Percentiles rank a stretch among this genome's conserved stretches.
phyloP scores from a whole-genome alignment of 2,888 invertebrate genomes.

The Patella ulyssiponensis region DNA sequence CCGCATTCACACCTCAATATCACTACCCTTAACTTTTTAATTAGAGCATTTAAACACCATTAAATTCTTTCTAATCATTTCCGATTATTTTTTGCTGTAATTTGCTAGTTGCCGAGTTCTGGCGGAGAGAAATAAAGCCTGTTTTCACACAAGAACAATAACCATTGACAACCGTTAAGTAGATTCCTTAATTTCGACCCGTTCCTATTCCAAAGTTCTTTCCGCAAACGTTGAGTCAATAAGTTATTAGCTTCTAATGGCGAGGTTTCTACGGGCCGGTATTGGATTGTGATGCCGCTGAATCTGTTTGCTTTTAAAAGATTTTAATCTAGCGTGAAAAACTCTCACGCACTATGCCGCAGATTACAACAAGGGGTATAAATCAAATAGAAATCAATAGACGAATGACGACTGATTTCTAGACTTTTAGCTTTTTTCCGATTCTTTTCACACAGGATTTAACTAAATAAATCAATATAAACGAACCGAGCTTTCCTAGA shows the following conservation, averaged over 20 bases:
- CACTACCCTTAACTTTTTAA: background rate
- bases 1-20: background rate
- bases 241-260: slow-evolving; percentile 11
- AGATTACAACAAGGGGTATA: slow-evolving; percentile 1
- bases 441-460: slow-evolving; percentile 7
- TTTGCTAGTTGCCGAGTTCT: background rate
- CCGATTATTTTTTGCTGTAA: slow-evolving; percentile 12
- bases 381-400: slow-evolving; percentile 3
- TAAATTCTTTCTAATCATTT: background rate
- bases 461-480: background rate
- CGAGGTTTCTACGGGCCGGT: background rate
- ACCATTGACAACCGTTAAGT: background rate
- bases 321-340: slow-evolving; percentile 11
- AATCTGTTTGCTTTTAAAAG: slow-evolving; percentile 13
- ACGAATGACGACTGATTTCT: background rate
- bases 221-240: slow-evolving; percentile 11
- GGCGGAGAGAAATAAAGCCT: background rate
- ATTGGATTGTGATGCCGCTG: slow-evolving; percentile 10
- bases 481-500: background rate
- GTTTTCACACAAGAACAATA: background rate
- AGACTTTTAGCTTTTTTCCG: slow-evolving; percentile 11
- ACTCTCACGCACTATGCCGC: background rate
- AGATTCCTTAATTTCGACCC: slow-evolving; percentile 9
- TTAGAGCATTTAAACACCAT: slow-evolving; percentile 8
- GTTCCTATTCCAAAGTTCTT: slow-evolving; percentile 7